Evolutionary conservation across 2,888 invertebrate genomes (phyloP).

Genomic region (Macrosiphum euphorbiae): DNA sequence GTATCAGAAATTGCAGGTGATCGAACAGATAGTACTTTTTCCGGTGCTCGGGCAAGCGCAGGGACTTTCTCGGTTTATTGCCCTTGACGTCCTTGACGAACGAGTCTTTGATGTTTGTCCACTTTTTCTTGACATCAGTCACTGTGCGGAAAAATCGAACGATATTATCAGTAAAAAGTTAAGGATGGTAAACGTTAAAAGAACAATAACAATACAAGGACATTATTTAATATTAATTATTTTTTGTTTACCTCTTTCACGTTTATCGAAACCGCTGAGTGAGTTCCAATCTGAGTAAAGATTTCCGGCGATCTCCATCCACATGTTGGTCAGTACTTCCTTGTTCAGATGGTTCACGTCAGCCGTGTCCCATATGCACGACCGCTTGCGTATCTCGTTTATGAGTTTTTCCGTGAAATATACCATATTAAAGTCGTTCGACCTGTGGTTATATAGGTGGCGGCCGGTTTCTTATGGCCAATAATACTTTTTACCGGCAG

Average conservation of each 20-base stretch:
- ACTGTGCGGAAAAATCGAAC: neutral
- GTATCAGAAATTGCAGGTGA: constrained; percentile 54
- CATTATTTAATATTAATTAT: neutral
- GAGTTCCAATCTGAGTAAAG: constrained; percentile 50
- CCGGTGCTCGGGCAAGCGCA: constrained; percentile 39
- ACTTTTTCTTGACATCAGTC: constrained; percentile 55
- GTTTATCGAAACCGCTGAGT: constrained; percentile 31
- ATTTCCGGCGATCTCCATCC: constrained; percentile 48
- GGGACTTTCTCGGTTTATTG: constrained; percentile 40
- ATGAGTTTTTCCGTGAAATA: constrained; percentile 61
- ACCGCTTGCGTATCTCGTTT: constrained; percentile 34
- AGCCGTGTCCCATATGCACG: constrained; percentile 56
- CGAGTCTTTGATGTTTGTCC: constrained; percentile 62
- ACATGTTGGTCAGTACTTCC: constrained; percentile 42
- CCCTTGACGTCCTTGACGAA: constrained; percentile 62
- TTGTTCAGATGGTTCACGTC: constrained; percentile 59
- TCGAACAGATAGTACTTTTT: constrained; percentile 60
- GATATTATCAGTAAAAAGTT: neutral
- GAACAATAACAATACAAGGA: too few relatives aligned
- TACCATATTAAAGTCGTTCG: neutral
- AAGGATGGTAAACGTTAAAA: neutral
- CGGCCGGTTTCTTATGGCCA: neutral
- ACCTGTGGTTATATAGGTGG: neutral
- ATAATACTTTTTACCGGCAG: neutral
- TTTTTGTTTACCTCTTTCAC: constrained; percentile 38